Evolutionary conservation across 2,888 invertebrate species (phyloP).

Genomic region (Trachelus stipa): DNA sequence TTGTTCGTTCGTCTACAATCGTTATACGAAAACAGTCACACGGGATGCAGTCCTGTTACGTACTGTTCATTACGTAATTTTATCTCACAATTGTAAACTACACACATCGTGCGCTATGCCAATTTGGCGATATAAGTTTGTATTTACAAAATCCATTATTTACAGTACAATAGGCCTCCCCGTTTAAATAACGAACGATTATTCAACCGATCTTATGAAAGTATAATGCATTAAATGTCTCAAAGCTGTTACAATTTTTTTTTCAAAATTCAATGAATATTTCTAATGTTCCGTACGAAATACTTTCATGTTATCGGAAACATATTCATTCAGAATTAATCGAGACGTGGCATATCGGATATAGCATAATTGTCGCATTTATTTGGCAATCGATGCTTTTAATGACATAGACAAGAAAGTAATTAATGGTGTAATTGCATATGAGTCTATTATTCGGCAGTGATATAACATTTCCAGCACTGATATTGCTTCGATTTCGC

Average conservation of each 20-base stretch:
- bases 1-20: constrained; percentile 36
- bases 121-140: constrained; percentile 15
- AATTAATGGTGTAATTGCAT: not conserved
- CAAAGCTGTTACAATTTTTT: not conserved
- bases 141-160: constrained; percentile 35
- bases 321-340: not conserved
- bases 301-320: not conserved
- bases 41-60: constrained; percentile 16
- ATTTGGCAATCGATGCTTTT: not conserved
- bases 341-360: not conserved
- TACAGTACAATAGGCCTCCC: constrained; percentile 24
- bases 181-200: not conserved
- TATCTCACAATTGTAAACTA: not conserved
- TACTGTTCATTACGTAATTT: constrained; percentile 24
- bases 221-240: not conserved
- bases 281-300: not conserved
- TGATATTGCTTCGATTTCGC: constrained; percentile 35
- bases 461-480: constrained; percentile 27
- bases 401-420: not conserved
- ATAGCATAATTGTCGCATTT: not conserved
- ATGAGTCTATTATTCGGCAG: constrained; percentile 26
- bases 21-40: constrained; percentile 27
- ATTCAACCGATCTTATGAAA: not conserved
- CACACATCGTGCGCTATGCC: not conserved
- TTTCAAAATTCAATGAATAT: constrained; percentile 7